Base-by-base conservation (phyloP, 2,797 vertebrate species). In the Hippocampus kuda region DNA sequence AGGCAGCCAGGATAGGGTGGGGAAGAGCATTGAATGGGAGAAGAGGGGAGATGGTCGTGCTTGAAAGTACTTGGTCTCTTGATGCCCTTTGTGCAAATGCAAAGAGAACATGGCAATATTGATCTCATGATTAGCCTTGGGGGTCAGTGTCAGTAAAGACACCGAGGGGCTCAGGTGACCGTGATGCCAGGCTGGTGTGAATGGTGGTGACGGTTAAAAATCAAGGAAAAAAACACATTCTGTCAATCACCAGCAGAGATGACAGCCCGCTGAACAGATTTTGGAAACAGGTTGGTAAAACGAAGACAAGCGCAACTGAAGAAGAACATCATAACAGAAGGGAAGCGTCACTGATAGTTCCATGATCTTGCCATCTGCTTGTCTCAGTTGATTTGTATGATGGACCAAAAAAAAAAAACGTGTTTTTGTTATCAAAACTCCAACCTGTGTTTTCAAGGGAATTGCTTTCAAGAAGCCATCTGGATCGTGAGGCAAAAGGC, bases 351-450 rank as follows among this genome's bases (percentile, higher is more conserved):
- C 64, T 73, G 82, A 75, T 70, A 73, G 59, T 71, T 72, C 65
- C 74, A 62, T 78, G 72, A 81, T 83, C 73, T 79, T 18, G n/a
- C 84, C 81, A 87, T 89, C 86, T 88, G 88, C 76, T 84, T 83
- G 77, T 86, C 79, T 86, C 75, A 81, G 68, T 72, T 79, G 73
- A 86, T 81, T 83, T 81, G 74, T 83, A 78, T 68, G 57, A 65
- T 60, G 70, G 71, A 72, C 11, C 65, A 79, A 72, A 63, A 81
- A 74, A 64, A 81, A 59, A 72, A 73, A 79, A 69, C 27, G 46
- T 66, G 70, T 72, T 79, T 81, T 75, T 70, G 66, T 68, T 73
- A 78, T 76, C 71, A 73, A 75, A 78, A 84, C 27, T 76, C 77
- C 78, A 83, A 80, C 67, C 65, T 69, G 66, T 70, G 79, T 84